Evolutionary conservation across 2,113 vertebrate genomes (phyloP).

Genomic region (Eclectus roratus): DNA sequence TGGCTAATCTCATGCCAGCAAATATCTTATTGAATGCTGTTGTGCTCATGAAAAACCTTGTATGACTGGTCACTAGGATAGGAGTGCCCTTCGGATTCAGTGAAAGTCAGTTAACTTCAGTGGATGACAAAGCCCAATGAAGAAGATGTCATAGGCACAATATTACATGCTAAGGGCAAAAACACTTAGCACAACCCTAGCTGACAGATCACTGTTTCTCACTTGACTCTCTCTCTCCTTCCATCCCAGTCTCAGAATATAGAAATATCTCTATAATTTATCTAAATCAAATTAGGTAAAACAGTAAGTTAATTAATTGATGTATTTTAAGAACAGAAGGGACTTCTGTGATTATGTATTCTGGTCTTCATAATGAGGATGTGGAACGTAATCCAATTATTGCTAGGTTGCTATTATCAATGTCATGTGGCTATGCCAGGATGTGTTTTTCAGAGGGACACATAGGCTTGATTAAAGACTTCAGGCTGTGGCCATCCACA

Average conservation of each 20-base stretch:
- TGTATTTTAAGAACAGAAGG: background rate
- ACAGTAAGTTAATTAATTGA: background rate
- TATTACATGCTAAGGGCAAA: background rate
- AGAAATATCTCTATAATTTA: background rate
- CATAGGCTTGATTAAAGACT: background rate
- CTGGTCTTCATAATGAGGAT: background rate
- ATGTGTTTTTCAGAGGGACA: background rate
- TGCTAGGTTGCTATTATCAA: background rate
- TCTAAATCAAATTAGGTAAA: background rate
- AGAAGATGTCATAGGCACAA: background rate
- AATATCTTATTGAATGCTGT: background rate
- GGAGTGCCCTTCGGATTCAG: background rate
- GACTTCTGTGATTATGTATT: background rate
- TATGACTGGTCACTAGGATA: background rate
- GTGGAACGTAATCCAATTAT: background rate
- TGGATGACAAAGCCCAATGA: background rate
- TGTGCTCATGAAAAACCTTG: background rate
- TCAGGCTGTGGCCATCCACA: background rate
- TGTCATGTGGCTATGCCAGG: background rate
- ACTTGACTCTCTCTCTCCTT: background rate
- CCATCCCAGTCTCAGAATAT: background rate
- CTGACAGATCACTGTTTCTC: background rate
- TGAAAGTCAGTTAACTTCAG: background rate
- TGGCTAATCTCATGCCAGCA: background rate
- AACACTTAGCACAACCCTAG: background rate